phyloP scores from a whole-genome alignment of 2,888 invertebrate species.

The Carterocephalus palaemon region DNA sequence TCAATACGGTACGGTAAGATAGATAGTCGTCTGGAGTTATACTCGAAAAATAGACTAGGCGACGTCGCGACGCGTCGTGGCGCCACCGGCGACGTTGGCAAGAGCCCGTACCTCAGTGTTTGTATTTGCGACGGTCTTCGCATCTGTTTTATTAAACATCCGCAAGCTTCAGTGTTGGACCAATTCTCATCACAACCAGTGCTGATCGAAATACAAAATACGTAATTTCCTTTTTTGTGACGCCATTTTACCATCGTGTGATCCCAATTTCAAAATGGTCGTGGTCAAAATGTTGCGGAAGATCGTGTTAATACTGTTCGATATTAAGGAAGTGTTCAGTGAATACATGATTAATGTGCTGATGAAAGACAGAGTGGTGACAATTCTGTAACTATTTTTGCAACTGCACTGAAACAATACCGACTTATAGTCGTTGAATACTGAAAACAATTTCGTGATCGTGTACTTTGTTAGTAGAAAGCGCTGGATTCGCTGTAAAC shows the following conservation, averaged over 20 bases:
- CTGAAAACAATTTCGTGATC: constrained; percentile 27
- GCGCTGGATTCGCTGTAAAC: constrained; percentile 36
- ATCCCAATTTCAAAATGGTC: constrained; percentile 43
- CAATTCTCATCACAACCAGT: constrained; percentile 62
- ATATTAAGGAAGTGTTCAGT: constrained; percentile 74
- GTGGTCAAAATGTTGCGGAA: constrained; percentile 59
- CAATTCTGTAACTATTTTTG: constrained; percentile 49
- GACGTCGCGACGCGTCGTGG: constrained; percentile 54
- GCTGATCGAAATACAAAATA: constrained; percentile 47
- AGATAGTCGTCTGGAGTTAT: constrained; percentile 36
- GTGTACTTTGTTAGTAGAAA: constrained; percentile 28
- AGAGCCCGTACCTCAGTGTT: too few relatives aligned
- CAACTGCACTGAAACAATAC: constrained; percentile 15
- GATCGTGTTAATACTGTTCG: constrained; percentile 65
- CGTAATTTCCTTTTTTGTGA: constrained; percentile 38
- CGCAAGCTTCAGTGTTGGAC: constrained; percentile 66
- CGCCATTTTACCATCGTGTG: constrained; percentile 47
- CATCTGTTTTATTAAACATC: constrained; percentile 73
- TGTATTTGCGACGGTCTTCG: constrained; percentile 70
- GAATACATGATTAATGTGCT: constrained; percentile 70
- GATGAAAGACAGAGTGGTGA: constrained; percentile 64
- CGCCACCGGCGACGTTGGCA: constrained; percentile 68
- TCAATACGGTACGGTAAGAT: constrained; percentile 11
- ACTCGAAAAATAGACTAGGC: constrained; percentile 56
- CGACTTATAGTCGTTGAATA: constrained; percentile 9